Evolutionary conservation across 2,797 vertebrate genomes (phyloP).

Genomic region (Melanotaenia nigrans): DNA sequence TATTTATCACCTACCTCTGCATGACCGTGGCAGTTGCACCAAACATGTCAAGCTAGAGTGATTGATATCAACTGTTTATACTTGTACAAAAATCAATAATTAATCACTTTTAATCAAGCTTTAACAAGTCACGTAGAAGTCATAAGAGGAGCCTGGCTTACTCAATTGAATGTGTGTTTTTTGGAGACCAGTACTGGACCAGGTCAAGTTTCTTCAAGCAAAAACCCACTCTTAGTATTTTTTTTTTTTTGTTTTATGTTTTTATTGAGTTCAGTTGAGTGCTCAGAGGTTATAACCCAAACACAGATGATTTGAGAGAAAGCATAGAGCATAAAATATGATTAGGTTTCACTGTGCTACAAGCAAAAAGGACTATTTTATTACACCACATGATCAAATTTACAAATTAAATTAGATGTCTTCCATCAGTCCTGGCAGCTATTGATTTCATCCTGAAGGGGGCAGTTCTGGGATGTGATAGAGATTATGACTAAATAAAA

Average conservation of each 20-base stretch:
- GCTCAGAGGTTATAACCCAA: slow-evolving; percentile 61
- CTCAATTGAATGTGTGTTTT: slow-evolving; percentile 26
- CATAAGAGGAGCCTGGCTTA: slow-evolving; percentile 2
- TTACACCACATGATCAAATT: slow-evolving; percentile 72
- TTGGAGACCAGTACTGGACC: slow-evolving; percentile 31
- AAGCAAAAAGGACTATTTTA: slow-evolving; percentile 58
- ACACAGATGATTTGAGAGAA: slow-evolving; percentile 58
- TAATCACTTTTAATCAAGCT: slow-evolving; percentile 65
- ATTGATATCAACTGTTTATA: slow-evolving; percentile 48
- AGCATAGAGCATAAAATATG: slow-evolving; percentile 69
- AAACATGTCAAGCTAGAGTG: slow-evolving; percentile 55
- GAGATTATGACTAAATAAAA: slow-evolving; percentile 36
- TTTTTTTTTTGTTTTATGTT: slow-evolving; percentile 10
- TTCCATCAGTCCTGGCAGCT: slow-evolving; percentile 57
- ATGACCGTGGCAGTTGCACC: slow-evolving; percentile 55
- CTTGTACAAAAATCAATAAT: slow-evolving; percentile 57
- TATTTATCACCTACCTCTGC: slow-evolving; percentile 67
- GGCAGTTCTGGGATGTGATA: slow-evolving; percentile 14
- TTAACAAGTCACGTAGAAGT: slow-evolving; percentile 48
- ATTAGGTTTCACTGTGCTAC: slow-evolving; percentile 60
- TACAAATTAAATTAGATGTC: slow-evolving; percentile 68
- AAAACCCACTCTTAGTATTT: slow-evolving; percentile 13
- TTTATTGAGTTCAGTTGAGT: slow-evolving; percentile 32
- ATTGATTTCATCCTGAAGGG: slow-evolving; percentile 62
- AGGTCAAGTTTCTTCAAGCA: slow-evolving; percentile 56